Base-by-base conservation (phyloP, 2,888 invertebrate species). In the Dendrolimus pini region DNA sequence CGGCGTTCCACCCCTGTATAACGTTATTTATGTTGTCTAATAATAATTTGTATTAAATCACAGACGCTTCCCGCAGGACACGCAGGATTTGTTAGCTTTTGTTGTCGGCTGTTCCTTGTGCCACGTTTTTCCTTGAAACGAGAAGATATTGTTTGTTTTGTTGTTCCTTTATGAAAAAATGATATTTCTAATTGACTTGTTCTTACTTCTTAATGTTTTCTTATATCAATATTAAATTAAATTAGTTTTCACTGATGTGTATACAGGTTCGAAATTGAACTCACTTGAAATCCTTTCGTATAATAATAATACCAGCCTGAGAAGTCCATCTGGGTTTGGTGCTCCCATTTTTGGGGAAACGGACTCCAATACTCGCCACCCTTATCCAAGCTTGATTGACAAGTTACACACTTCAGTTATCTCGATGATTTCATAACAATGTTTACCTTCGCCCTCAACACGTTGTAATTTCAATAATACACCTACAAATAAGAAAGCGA, bases 11-110 rank as follows among this genome's bases (percentile, higher is more conserved):
- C 83, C 83, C 85, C 80, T 72, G 78, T 76, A 77, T 81, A 74
- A 70, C 77, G 88, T 89, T 89, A 90, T 90, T 89, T 90, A 90
- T 89, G 89, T 88, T 77, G 78, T 86, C 87, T 89, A 90, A 90
- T 89, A 90, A 90, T 90, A 89, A 90, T 90, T 90, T 90, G 90
- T 90, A 90, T 89, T 90, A 89, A 90, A 90, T 90, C 90, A 88
- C 88, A 80, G 74, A 73, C 78, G 83, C 82, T 82, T 80, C 82
- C 82, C 81, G 77, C 82, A 76, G 84, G 84, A 85, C 86, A 85
- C 85, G 84, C 85, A 80, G 89, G 86, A 88, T 89, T 88, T 88
- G 88, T 83, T 82, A 78, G 82, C 89, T 86, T 86, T 90, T 88
- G 89, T 89, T 87, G 86, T 83, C 78, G 72, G 71, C 75, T 68